phyloP scores from a whole-genome alignment of 2,888 invertebrate genomes.

The Allygus modestus region DNA sequence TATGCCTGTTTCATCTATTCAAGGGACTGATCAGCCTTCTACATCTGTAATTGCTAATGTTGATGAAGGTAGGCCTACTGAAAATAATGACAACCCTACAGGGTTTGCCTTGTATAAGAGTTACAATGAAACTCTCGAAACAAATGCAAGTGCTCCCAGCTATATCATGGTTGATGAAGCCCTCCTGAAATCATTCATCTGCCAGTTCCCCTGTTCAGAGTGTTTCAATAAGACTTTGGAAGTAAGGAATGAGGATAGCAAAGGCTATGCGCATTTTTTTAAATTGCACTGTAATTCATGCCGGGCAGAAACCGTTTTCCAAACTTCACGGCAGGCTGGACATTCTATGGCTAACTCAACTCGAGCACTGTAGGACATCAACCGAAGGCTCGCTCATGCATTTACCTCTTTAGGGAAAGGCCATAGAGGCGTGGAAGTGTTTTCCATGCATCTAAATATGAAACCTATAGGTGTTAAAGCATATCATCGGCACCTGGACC shows the following conservation, averaged over 20 bases:
- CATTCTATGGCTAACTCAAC: constrained; percentile 21
- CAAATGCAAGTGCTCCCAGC: constrained; percentile 7
- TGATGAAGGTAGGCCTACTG: background rate
- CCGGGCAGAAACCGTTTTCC: background rate
- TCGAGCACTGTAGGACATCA: constrained; percentile 30
- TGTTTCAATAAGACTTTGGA: constrained; percentile 44
- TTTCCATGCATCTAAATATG: constrained; percentile 53
- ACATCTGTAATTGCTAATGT: constrained; percentile 1
- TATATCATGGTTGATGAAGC: constrained; percentile 42
- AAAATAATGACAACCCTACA: constrained; percentile 6
- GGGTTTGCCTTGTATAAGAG: constrained; percentile 31
- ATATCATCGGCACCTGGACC: constrained; percentile 29
- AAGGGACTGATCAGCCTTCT: constrained; percentile 20
- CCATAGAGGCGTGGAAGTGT: constrained; percentile 41
- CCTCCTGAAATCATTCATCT: constrained; percentile 14
- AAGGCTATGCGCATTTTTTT: constrained; percentile 24
- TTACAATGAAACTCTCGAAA: constrained; percentile 28
- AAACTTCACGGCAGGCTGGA: constrained; percentile 35
- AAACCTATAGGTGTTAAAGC: constrained; percentile 22
- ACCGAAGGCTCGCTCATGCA: constrained; percentile 28
- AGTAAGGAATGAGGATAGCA: background rate
- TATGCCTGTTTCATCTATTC: constrained; percentile 7
- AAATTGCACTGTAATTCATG: constrained; percentile 24
- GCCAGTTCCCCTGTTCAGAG: constrained; percentile 48
- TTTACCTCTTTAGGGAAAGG: constrained; percentile 57